Percentiles rank a stretch among this genome's conserved stretches.
Conservation (phyloP, 2,113 vertebrate species). For the Silurus glanis region DNA sequence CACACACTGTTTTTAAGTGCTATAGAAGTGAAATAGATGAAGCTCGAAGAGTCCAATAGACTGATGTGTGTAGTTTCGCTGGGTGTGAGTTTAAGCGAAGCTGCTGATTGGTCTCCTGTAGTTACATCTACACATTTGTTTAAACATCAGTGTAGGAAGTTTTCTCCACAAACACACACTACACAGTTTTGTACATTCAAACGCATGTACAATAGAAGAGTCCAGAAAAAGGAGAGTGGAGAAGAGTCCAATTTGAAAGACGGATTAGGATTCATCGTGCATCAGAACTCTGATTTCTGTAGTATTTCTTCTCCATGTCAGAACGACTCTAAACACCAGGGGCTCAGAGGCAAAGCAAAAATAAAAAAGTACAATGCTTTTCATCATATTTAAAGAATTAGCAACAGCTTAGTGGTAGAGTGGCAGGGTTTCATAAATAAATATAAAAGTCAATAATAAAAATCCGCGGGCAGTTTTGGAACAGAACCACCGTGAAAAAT, state of each 20-base stretch:
- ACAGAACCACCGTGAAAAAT: no score
- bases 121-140: not conserved
- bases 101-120: not conserved
- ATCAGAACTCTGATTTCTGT: constrained; percentile 5
- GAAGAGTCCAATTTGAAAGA: not conserved
- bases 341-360: not conserved
- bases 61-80: not conserved
- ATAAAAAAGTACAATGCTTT: not conserved
- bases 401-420: not conserved
- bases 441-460: not conserved
- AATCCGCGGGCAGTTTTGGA: no score
- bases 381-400: not conserved
- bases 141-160: not conserved
- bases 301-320: not conserved
- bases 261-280: not conserved
- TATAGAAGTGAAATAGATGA: no score
- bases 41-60: no score
- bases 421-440: not conserved
- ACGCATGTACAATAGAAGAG: not conserved
- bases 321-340: not conserved
- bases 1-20: no score
- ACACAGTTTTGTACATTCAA: not conserved
- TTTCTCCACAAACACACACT: not conserved
- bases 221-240: not conserved
- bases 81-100: not conserved